Evolutionary conservation across 2,888 invertebrate genomes (phyloP).

Genomic region (Muschampia staudingeri): DNA sequence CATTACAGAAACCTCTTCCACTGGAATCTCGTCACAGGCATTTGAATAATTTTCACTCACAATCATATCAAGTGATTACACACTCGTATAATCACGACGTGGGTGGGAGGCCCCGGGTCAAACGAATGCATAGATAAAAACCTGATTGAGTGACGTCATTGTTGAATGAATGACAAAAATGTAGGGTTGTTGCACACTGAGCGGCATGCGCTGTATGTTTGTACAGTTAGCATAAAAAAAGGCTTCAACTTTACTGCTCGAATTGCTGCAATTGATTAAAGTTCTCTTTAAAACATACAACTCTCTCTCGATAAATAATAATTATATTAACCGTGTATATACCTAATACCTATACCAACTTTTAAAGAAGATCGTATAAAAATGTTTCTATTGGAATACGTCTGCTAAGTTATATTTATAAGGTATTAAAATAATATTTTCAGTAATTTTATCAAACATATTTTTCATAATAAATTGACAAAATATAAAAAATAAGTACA

Average conservation of each 20-base stretch:
- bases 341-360: too few relatives aligned
- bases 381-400: too few relatives aligned
- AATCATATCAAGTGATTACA: constrained; percentile 69
- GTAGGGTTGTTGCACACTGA: constrained; percentile 5
- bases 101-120: constrained; percentile 88
- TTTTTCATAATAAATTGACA: too few relatives aligned
- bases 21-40: constrained; percentile 37
- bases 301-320: too few relatives aligned
- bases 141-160: constrained; percentile 76
- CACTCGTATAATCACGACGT: constrained; percentile 74
- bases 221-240: neutral
- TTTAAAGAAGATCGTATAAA: too few relatives aligned
- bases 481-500: too few relatives aligned
- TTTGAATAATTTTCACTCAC: constrained; percentile 65
- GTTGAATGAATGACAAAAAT: constrained; percentile 63
- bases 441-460: too few relatives aligned
- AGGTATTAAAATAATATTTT: too few relatives aligned
- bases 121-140: constrained; percentile 87
- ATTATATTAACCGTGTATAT: too few relatives aligned
- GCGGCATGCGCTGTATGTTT: neutral
- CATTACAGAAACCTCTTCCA: constrained; percentile 37
- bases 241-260: neutral
- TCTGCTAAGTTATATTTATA: too few relatives aligned
- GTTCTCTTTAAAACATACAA: too few relatives aligned
- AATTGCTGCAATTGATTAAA: too few relatives aligned